phyloP scores from a whole-genome alignment of 35 echinoderm and acorn worm species.

The Strongylocentrotus purpuratus region DNA sequence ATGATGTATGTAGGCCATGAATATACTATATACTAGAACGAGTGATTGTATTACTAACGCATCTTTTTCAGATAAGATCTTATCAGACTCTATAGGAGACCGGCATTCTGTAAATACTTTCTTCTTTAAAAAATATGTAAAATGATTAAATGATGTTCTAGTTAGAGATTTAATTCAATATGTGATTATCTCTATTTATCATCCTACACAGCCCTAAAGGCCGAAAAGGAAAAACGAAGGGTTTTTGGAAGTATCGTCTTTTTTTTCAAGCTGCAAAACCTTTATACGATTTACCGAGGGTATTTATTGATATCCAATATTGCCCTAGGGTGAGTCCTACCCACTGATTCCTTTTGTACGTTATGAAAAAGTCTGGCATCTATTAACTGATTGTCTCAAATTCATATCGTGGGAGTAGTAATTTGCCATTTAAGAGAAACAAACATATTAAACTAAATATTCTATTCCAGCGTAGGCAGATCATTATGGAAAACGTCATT shows the following conservation, averaged over 20 bases:
- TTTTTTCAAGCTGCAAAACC: background rate
- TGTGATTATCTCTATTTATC: background rate
- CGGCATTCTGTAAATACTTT: too few species aligned
- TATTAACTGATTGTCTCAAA: background rate
- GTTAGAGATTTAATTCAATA: background rate
- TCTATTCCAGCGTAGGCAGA: background rate
- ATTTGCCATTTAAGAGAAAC: background rate
- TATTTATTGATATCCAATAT: background rate
- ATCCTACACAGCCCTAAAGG: background rate
- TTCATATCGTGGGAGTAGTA: background rate
- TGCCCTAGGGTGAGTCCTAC: background rate
- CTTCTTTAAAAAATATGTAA: too few species aligned
- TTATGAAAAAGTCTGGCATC: background rate
- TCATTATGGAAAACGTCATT: background rate
- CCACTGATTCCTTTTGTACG: background rate
- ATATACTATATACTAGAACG: too few species aligned
- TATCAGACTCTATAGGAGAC: too few species aligned
- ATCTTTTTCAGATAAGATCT: too few species aligned
- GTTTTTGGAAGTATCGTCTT: too few species aligned
- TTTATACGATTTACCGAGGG: background rate
- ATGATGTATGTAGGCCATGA: too few species aligned
- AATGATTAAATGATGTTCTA: too few species aligned
- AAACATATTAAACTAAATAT: background rate
- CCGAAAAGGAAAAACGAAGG: background rate
- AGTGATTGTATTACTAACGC: too few species aligned